Conservation (phyloP, 2,113 vertebrate species). For the Oncorhynchus mykiss region DNA sequence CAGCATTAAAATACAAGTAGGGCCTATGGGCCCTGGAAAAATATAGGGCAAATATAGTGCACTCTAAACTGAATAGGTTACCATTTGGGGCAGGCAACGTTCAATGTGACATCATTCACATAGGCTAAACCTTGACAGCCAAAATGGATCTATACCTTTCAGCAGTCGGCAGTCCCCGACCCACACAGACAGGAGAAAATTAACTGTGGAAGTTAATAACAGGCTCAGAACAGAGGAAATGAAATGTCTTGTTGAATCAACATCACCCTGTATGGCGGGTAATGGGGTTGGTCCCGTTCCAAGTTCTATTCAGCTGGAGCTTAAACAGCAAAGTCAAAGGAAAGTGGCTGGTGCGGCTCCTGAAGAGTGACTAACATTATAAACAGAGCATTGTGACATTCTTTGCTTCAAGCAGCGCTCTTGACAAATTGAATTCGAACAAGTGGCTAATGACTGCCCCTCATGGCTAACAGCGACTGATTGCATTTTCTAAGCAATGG, state of each 20-base stretch:
- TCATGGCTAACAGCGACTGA: slow-evolving; percentile 19
- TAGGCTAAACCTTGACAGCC: not conserved
- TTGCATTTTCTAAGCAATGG: slow-evolving; percentile 19
- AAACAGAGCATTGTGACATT: slow-evolving; percentile 3
- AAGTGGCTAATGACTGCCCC: too few species aligned
- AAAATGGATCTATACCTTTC: not conserved
- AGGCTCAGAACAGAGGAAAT: slow-evolving; percentile 12
- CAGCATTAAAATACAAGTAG: not conserved
- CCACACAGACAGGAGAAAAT: not conserved
- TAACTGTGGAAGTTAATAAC: not conserved
- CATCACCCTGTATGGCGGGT: slow-evolving; percentile 4
- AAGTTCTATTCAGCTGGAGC: slow-evolving; percentile 23
- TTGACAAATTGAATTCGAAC: too few species aligned
- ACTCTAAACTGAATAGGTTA: too few species aligned
- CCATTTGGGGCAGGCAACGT: not conserved
- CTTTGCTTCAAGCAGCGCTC: slow-evolving; percentile 7
- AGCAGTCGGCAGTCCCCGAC: too few species aligned
- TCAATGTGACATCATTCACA: not conserved
- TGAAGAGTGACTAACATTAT: slow-evolving; percentile 6
- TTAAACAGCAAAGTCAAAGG: slow-evolving; percentile 38
- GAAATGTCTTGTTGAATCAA: slow-evolving; percentile 12
- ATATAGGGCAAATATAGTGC: too few species aligned
- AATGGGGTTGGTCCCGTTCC: slow-evolving; percentile 34
- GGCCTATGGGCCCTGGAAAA: not conserved
- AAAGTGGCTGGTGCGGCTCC: slow-evolving; percentile 18